Base-by-base conservation (phyloP, 2,113 vertebrate species). In the Dasyornis broadbenti region DNA sequence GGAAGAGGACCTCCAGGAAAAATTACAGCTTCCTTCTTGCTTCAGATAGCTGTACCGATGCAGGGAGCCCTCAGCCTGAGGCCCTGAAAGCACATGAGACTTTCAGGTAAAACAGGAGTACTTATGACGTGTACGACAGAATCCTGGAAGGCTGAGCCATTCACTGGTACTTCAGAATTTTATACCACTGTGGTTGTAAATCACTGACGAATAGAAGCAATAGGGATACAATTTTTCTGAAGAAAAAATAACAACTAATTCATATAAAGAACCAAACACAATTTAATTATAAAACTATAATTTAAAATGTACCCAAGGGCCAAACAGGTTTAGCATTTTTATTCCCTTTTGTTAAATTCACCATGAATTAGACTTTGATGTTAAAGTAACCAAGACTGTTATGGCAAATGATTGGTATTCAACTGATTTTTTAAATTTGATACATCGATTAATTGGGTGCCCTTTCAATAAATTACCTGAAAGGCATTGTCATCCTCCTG, bases 71-170 rank as follows among this genome's bases (percentile, higher is more conserved):
- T 72, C 72, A 39, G 45, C 24, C n/a, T 30, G 15, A 13, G 45
- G 15, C 13, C 8, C 28, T 61, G 50, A 72, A 56, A 17, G 15
- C 37, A 13, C 30, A 4, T 2, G 22, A 60, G 11, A 8, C 16
- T 81, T 45, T 66, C 56, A 50, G 13, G 53, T 82, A 47, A 68
- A 42, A 92, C 28, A 18, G 1, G 1, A 76, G 21, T 35, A 15
- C 21, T 68, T 73, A 10, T 6, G 24, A 49, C 0, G 0, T 2
- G 2, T 10, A 7, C 26, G 52, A 45, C 21, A 77, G 28, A 33
- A 40, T 14, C n/a, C 31, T 56, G 33, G 33, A 15, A 37, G 33
- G 20, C 2, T 42, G 45, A 35, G 6, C 8, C 33, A 28, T 78
- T 37, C 15, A 23, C 2, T 1, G 22, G 10, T 54, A 39, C 4